Evolutionary conservation across 2,797 vertebrate species (phyloP).

Genomic region (Ibycter americanus): DNA sequence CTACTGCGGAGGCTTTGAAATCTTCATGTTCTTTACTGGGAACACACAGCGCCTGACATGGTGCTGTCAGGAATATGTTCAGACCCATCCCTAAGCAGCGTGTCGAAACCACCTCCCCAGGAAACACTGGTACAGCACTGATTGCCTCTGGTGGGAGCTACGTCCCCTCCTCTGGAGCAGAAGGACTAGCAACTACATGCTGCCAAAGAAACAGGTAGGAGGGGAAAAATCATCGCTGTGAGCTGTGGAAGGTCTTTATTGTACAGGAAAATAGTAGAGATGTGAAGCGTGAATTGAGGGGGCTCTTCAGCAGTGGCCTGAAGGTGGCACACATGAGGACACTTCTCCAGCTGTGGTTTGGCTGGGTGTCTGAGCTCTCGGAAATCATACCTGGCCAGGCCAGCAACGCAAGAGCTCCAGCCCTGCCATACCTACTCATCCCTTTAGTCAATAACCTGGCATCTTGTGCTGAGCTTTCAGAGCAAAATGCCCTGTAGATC

Average conservation of each 20-base stretch:
- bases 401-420: neutral
- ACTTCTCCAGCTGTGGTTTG: neutral
- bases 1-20: neutral
- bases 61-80: neutral
- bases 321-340: neutral
- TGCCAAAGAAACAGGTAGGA: neutral
- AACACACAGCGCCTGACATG: too few relatives aligned
- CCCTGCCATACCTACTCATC: neutral
- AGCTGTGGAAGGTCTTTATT: neutral
- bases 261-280: neutral
- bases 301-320: neutral
- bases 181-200: neutral
- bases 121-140: neutral
- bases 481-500: neutral
- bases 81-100: neutral
- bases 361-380: neutral
- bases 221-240: neutral
- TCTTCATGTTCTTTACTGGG: neutral
- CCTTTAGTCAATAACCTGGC: neutral
- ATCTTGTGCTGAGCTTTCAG: neutral
- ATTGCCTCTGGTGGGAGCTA: rapidly evolving
- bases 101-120: neutral
- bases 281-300: neutral
- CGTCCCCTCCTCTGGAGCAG: neutral
- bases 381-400: neutral